phyloP scores from a whole-genome alignment of 1,140 invertebrate genomes.

The Drosophila seguyi region DNA sequence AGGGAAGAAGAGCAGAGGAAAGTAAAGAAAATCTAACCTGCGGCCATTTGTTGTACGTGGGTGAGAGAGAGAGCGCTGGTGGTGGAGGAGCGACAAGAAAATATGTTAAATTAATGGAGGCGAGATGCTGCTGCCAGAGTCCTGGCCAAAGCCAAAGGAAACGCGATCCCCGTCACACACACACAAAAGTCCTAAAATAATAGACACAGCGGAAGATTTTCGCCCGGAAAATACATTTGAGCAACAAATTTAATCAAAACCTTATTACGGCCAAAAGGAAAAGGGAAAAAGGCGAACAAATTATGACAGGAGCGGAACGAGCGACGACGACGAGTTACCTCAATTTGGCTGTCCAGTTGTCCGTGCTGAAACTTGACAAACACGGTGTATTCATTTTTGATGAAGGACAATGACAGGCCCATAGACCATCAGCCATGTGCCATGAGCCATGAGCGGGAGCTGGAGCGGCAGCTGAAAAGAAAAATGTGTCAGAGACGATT shows the following conservation, averaged over 20 bases:
- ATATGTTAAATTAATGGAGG: conserved; percentile 63
- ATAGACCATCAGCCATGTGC: conserved; percentile 3
- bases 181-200: conserved; percentile 53
- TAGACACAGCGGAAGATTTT: conserved; percentile 50
- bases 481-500: conserved; percentile 27
- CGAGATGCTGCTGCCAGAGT: conserved; percentile 17
- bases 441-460: too few relatives aligned
- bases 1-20: not conserved
- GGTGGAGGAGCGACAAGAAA: conserved; percentile 21
- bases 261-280: conserved; percentile 37
- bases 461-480: not conserved
- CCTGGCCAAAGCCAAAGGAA: conserved; percentile 6
- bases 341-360: conserved; percentile 23
- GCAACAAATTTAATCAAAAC: conserved; percentile 76
- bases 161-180: conserved; percentile 21
- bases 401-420: conserved; percentile 32
- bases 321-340: conserved; percentile 13
- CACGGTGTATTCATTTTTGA: conserved; percentile 35
- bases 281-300: conserved; percentile 16
- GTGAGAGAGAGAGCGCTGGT: conserved; percentile 2
- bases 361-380: conserved; percentile 42
- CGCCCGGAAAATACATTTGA: conserved; percentile 50
- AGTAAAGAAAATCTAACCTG: conserved; percentile 37
- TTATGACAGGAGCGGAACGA: conserved; percentile 35
- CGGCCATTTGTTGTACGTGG: conserved; percentile 16